phyloP scores from a whole-genome alignment of 2,113 vertebrate species.

The Dromaius novaehollandiae region DNA sequence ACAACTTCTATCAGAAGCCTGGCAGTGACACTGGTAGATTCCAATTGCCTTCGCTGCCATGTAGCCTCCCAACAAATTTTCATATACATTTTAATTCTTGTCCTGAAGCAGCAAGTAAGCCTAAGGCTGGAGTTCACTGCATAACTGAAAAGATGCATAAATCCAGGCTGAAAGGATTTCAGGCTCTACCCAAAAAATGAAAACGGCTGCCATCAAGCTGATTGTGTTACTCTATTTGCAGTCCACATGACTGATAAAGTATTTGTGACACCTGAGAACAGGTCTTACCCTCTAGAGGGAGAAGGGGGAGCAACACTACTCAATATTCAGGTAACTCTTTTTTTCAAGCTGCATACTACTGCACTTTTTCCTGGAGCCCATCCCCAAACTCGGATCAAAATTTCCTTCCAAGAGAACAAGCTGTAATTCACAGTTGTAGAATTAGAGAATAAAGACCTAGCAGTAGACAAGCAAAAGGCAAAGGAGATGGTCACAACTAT shows the following conservation, averaged over 20 bases:
- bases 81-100: neutral
- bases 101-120: neutral
- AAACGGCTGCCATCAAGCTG: neutral
- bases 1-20: neutral
- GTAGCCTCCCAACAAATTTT: neutral
- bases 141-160: neutral
- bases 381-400: neutral
- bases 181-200: neutral
- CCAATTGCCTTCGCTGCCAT: neutral
- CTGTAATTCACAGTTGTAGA: neutral
- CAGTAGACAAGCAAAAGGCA: neutral
- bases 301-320: neutral
- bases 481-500: accelerated
- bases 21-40: neutral
- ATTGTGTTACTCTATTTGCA: neutral
- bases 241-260: neutral
- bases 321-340: neutral
- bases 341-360: neutral
- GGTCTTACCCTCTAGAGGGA: neutral
- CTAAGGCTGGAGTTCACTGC: neutral
- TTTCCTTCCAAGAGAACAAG: neutral
- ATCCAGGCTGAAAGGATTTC: neutral
- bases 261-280: neutral
- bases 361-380: neutral
- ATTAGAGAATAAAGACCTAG: neutral